phyloP scores from a whole-genome alignment of 2,797 vertebrate genomes.

The Pseudotriccus pelzelni region DNA sequence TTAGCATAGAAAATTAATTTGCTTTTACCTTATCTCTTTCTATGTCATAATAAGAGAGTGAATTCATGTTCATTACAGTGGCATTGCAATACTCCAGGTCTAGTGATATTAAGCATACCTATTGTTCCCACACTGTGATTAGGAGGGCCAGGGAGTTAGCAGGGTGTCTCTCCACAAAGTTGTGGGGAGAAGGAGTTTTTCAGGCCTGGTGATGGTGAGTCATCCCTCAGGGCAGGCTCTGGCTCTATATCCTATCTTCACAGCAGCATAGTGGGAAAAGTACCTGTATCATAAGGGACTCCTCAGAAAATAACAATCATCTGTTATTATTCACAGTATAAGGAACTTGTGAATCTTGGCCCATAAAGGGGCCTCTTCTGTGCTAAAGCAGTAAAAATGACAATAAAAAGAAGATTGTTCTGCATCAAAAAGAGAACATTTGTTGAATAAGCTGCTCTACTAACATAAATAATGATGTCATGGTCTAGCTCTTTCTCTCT shows the following conservation, averaged over 20 bases:
- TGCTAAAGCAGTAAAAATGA: neutral
- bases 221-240: neutral
- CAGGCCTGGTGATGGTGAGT: neutral
- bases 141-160: neutral
- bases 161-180: neutral
- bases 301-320: neutral
- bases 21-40: neutral
- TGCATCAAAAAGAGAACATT: neutral
- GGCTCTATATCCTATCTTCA: neutral
- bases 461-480: slow-evolving; percentile 18
- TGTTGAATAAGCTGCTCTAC: neutral
- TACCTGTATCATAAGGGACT: neutral
- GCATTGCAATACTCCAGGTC: neutral
- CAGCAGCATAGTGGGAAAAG: neutral
- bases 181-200: neutral
- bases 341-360: neutral
- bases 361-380: neutral
- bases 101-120: neutral
- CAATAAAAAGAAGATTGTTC: neutral
- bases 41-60: neutral
- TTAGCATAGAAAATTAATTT: neutral
- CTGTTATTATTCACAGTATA: neutral
- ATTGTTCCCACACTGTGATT: neutral
- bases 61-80: neutral
- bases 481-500: neutral